Percentiles rank a stretch among this genome's conserved stretches.
phyloP scores from a whole-genome alignment of 2,888 invertebrate species.

The Drosophila stalkeri region DNA sequence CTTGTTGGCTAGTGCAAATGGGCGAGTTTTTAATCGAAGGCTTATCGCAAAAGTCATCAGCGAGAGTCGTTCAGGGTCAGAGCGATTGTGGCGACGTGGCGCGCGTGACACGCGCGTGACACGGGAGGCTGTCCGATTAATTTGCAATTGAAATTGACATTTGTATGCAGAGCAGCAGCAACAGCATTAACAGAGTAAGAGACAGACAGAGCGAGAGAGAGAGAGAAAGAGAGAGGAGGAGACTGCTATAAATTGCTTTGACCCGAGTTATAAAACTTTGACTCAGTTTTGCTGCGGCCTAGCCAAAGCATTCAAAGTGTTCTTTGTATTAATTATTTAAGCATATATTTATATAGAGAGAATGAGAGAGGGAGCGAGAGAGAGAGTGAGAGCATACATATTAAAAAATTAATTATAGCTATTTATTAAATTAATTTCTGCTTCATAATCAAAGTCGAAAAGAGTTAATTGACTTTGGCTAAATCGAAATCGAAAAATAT shows the following conservation, averaged over 20 bases:
- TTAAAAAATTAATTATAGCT: background rate
- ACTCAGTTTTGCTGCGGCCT: constrained; percentile 1
- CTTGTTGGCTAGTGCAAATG: constrained; percentile 24
- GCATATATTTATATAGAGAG: background rate
- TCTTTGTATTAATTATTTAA: constrained; percentile 8
- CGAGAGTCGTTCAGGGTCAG: constrained; percentile 41
- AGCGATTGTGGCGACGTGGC: constrained; percentile 14
- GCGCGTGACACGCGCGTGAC: constrained; percentile 20
- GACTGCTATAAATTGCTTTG: constrained; percentile 56
- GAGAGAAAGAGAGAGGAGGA: background rate
- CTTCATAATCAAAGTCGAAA: background rate
- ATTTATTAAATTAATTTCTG: background rate
- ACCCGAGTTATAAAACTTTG: constrained; percentile 63
- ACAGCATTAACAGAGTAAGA: constrained; percentile 20
- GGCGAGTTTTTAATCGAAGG: constrained; percentile 60
- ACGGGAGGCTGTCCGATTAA: constrained; percentile 60
- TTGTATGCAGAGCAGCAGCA: constrained; percentile 57
- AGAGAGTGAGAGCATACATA: background rate
- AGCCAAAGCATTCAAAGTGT: background rate
- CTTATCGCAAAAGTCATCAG: constrained; percentile 57
- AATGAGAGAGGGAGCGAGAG: no score
- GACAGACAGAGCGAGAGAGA: background rate
- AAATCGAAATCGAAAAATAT: background rate
- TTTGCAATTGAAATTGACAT: constrained; percentile 73
- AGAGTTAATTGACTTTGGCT: background rate